A percentile compares a stretch with the other conserved stretches of the same genome.
Conservation (phyloP, 2,797 vertebrate species). For the Toxotes lorentzi region DNA sequence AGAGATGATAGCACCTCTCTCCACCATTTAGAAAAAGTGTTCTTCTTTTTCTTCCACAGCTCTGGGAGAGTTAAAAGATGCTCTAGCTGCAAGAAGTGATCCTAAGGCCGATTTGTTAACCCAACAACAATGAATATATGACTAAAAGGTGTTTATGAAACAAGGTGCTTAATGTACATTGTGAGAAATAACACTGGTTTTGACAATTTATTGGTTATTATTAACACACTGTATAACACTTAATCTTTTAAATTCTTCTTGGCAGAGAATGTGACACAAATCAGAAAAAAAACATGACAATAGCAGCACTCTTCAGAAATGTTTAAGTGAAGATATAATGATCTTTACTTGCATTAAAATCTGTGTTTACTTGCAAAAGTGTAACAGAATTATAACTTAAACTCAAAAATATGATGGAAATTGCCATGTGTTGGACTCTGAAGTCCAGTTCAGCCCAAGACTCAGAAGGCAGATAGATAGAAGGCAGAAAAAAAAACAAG, state of each 20-base stretch:
- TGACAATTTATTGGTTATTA: constrained; percentile 57
- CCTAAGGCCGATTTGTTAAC: constrained; percentile 33
- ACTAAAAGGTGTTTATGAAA: neutral
- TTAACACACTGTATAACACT: constrained; percentile 50
- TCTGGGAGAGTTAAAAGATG: constrained; percentile 79
- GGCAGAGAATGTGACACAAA: constrained; percentile 41
- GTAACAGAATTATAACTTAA: constrained; percentile 11
- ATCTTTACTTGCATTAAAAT: neutral
- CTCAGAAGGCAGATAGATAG: constrained; percentile 37
- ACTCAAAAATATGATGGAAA: constrained; percentile 1
- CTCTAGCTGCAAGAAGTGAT: constrained; percentile 58
- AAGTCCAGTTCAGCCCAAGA: constrained; percentile 21
- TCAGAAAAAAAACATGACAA: constrained; percentile 16
- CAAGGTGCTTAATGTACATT: neutral
- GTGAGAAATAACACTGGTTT: neutral
- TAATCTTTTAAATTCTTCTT: constrained; percentile 38
- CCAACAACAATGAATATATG: constrained; percentile 23
- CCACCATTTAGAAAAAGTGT: neutral
- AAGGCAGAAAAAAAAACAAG: constrained; percentile 34
- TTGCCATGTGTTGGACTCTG: constrained; percentile 6
- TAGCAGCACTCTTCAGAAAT: constrained; percentile 57
- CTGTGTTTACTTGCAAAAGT: constrained; percentile 29
- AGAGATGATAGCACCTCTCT: neutral
- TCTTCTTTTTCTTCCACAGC: constrained; percentile 58
- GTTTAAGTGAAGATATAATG: constrained; percentile 17